These are phyloP conservation scores for Campylomormyrus numenius DNA, from an alignment of 2,113 vertebrate species.

Conservation along the genomic window DNA sequence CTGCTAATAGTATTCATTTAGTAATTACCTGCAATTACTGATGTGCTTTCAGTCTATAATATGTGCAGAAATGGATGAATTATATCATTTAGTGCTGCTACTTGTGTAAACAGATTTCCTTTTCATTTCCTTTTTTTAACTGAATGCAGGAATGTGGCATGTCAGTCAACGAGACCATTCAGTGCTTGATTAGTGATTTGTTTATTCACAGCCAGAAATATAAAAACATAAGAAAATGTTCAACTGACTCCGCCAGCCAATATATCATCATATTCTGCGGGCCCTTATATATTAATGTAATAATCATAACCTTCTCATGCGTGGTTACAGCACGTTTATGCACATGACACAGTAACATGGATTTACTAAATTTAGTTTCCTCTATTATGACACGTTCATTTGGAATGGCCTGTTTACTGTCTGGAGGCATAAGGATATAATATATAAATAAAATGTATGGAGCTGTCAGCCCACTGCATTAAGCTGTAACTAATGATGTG, in stretches of 20 bases:
- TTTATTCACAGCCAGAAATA: background rate
- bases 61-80: slow-evolving; percentile 2
- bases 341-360: background rate
- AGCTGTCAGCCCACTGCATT: background rate
- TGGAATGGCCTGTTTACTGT: background rate
- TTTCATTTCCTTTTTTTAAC: background rate
- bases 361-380: background rate
- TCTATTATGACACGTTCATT: background rate
- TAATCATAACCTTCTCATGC: background rate
- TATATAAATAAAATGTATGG: background rate
- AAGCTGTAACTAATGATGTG: background rate
- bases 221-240: background rate
- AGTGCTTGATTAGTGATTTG: background rate
- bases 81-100: background rate
- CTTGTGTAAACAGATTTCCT: background rate
- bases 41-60: background rate
- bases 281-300: background rate
- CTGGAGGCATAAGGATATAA: background rate
- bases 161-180: background rate
- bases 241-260: background rate
- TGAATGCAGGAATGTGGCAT: background rate
- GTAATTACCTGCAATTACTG: background rate
- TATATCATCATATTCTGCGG: background rate
- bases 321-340: background rate
- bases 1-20: slow-evolving; percentile 3